Evolutionary conservation across 2,113 vertebrate species (phyloP).

Genomic region (Himantopus leucocephalus): DNA sequence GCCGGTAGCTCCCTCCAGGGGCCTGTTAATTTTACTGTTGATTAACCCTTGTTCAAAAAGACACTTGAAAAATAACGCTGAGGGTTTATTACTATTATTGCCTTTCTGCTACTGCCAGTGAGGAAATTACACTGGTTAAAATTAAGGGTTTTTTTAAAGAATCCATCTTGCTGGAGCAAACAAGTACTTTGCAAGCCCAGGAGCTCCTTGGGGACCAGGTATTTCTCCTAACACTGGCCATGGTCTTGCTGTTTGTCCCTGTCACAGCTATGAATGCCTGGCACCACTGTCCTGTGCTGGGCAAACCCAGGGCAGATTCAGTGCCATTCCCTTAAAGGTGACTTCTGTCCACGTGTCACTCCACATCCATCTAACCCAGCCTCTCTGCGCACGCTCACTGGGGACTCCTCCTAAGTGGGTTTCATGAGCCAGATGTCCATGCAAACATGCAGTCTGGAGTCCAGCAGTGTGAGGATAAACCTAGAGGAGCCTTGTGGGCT

Average conservation of each 20-base stretch:
- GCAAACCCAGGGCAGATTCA: background rate
- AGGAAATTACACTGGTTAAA: background rate
- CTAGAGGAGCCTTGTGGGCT: background rate
- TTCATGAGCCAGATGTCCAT: background rate
- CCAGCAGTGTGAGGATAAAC: background rate
- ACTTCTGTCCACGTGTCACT: background rate
- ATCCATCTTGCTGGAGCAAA: constrained; percentile 32
- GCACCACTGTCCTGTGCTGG: background rate
- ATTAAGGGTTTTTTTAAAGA: background rate
- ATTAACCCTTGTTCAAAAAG: constrained; percentile 53
- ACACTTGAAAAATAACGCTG: background rate
- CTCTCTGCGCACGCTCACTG: background rate
- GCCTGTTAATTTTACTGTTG: constrained; percentile 2
- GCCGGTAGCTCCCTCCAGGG: constrained; percentile 17
- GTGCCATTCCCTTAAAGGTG: background rate
- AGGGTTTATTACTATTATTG: background rate
- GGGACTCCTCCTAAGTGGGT: background rate
- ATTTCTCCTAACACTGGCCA: background rate
- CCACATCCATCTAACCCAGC: background rate
- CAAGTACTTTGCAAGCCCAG: constrained; percentile 6
- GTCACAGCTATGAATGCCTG: constrained; percentile 46
- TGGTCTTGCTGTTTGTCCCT: constrained; percentile 20
- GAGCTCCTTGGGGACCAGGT: background rate
- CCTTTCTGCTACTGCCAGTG: background rate
- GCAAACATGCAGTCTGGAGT: background rate